phyloP scores from a whole-genome alignment of 1,140 invertebrate species.

The Planococcus citri region DNA sequence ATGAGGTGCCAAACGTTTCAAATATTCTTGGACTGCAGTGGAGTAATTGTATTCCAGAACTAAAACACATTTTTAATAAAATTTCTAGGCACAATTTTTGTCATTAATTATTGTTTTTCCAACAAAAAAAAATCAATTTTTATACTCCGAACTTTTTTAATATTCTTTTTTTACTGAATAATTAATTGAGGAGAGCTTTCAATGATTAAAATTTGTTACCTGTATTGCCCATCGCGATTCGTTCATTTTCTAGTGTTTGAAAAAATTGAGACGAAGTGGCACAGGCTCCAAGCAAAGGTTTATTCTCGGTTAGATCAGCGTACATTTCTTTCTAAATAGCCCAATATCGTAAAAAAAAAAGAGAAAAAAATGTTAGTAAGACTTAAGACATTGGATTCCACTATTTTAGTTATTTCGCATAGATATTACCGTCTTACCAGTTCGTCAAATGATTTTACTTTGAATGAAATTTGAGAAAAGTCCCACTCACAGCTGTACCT shows the following conservation, averaged over 20 bases:
- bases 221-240: conserved; percentile 50
- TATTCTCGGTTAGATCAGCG: conserved; percentile 50
- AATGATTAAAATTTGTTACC: conserved; percentile 16
- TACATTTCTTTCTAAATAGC: conserved; percentile 48
- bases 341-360: too few species aligned
- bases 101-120: too few species aligned
- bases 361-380: too few species aligned
- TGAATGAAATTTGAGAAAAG: conserved; percentile 71
- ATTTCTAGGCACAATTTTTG: background rate
- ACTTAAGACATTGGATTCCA: too few species aligned
- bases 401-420: too few species aligned
- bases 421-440: too few species aligned
- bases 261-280: conserved; percentile 42
- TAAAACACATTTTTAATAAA: conserved; percentile 26
- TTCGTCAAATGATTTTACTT: conserved; percentile 67
- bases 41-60: conserved; percentile 53
- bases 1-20: conserved; percentile 72
- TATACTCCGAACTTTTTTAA: background rate
- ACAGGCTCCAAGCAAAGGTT: conserved; percentile 52
- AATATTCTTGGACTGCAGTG: conserved; percentile 65
- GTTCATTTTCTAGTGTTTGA: conserved; percentile 48
- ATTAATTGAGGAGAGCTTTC: too few species aligned
- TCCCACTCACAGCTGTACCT: conserved; percentile 55
- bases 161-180: too few species aligned
- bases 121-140: too few species aligned